Base-by-base conservation (phyloP, 2,797 vertebrate species). In the Hydrolagus colliei region DNA sequence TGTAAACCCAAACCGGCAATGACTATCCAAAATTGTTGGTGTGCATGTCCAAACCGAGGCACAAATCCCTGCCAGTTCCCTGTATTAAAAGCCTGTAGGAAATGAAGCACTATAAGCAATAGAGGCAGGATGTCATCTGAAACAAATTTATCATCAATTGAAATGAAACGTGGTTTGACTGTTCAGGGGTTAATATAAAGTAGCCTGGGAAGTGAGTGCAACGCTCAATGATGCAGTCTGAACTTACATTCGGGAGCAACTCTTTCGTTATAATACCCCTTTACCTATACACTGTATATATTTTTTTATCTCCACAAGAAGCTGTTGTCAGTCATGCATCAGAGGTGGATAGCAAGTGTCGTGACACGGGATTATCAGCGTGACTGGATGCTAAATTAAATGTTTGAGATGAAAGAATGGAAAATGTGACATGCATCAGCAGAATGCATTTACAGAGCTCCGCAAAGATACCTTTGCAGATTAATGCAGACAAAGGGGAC, bases 281-380 rank as follows among this genome's bases (percentile, higher is more conserved):
- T 97, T 96, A 98, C 95, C 96, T 96, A 95, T 52, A 52, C 41
- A 52, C 41, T 52, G 41, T 52, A 52, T 52, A 52, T 27, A 27
- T 27, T 95, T 93, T 95, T 97, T 98, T 98, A 97, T 97, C 97
- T 97, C 96, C 94, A 95, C 90, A 96, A 95, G 96, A 96, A 95
- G 95, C 95, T 94, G 96, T 96, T 97, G 96, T 96, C 96, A 93
- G 95, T 92, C 95, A 95, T 95, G 94, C 98, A 97, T 96, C 96
- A 97, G 96, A 95, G 95, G 95, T 96, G 97, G 96, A 95, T 95
- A 95, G 94, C 96, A 96, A 96, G 96, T 97, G 97, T 97, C 97
- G 96, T 96, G 96, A 97, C 97, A 98, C 89, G 92, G 96, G 97
- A 98, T 98, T 98, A 98, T 95, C 93, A 93, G 96, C 96, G 96